phyloP scores from a whole-genome alignment of 2,888 invertebrate species.

The Lochmaea capreae region DNA sequence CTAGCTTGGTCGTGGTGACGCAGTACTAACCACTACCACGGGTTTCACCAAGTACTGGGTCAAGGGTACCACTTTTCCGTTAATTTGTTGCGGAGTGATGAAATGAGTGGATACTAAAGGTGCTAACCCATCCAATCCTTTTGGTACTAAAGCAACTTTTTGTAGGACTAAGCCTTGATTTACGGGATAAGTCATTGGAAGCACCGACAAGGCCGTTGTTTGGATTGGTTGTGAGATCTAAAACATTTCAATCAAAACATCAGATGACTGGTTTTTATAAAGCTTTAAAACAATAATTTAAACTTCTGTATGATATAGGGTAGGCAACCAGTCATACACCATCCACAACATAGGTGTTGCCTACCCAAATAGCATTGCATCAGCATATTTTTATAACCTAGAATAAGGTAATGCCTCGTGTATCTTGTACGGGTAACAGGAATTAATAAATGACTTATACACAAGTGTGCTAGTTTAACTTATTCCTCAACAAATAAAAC shows the following conservation, averaged over 20 bases:
- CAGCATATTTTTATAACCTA: no score
- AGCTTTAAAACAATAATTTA: no score
- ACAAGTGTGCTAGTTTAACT: no score
- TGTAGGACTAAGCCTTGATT: slow-evolving; percentile 67
- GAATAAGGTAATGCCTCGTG: no score
- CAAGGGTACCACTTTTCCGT: slow-evolving; percentile 77
- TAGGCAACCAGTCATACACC: no score
- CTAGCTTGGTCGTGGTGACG: slow-evolving; percentile 56
- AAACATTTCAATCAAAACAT: slow-evolving; percentile 3
- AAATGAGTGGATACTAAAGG: slow-evolving; percentile 79
- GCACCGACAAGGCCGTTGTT: slow-evolving; percentile 61
- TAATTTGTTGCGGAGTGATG: slow-evolving; percentile 69
- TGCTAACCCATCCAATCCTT: slow-evolving; percentile 66
- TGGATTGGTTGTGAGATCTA: slow-evolving; percentile 59
- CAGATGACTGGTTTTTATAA: background rate
- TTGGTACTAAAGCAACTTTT: slow-evolving; percentile 63
- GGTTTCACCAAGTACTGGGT: slow-evolving; percentile 80
- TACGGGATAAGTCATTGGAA: slow-evolving; percentile 62
- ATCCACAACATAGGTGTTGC: no score
- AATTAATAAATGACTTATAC: no score
- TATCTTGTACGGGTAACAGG: no score
- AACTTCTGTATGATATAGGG: no score
- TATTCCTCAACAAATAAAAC: no score
- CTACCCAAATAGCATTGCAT: no score
- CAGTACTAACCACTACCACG: slow-evolving; percentile 74